These are phyloP conservation scores for Leptinotarsa texana DNA, from an alignment of 1,140 invertebrate genomes.

Conservation along the genomic window DNA sequence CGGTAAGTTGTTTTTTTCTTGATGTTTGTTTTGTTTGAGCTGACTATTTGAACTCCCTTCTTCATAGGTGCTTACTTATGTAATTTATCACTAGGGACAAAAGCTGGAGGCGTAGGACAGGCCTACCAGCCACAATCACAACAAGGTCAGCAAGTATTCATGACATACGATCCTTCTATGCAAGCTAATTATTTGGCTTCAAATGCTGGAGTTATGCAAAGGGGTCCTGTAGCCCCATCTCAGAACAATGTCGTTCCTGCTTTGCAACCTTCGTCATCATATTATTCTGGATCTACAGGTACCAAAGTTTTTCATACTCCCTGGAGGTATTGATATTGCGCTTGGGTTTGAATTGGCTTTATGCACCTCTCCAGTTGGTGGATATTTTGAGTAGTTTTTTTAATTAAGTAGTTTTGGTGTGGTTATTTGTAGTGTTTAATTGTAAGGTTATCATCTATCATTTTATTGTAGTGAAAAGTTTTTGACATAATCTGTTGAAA, in stretches of 20 bases:
- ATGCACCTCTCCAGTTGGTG: slow-evolving; percentile 1
- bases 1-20: slow-evolving; percentile 56
- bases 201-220: slow-evolving; percentile 53
- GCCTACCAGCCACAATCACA: slow-evolving; percentile 55
- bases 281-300: slow-evolving; percentile 55
- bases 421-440: slow-evolving; percentile 18
- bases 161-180: slow-evolving; percentile 52
- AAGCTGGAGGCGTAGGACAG: slow-evolving; percentile 53
- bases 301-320: slow-evolving; percentile 45
- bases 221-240: slow-evolving; percentile 48
- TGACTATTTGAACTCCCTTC: neutral
- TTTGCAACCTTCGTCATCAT: slow-evolving; percentile 53
- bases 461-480: neutral
- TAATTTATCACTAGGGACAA: slow-evolving; percentile 46
- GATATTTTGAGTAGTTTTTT: slow-evolving; percentile 10
- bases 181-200: slow-evolving; percentile 51
- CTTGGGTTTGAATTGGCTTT: slow-evolving; percentile 34
- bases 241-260: slow-evolving; percentile 53
- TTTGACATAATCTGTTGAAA: neutral
- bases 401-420: neutral
- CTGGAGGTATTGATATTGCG: slow-evolving; percentile 45
- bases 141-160: slow-evolving; percentile 53
- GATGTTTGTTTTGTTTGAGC: slow-evolving; percentile 11
- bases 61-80: slow-evolving; percentile 17
- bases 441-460: neutral